Conservation (phyloP, 2,797 vertebrate species). For the Crypturellus tataupa region DNA sequence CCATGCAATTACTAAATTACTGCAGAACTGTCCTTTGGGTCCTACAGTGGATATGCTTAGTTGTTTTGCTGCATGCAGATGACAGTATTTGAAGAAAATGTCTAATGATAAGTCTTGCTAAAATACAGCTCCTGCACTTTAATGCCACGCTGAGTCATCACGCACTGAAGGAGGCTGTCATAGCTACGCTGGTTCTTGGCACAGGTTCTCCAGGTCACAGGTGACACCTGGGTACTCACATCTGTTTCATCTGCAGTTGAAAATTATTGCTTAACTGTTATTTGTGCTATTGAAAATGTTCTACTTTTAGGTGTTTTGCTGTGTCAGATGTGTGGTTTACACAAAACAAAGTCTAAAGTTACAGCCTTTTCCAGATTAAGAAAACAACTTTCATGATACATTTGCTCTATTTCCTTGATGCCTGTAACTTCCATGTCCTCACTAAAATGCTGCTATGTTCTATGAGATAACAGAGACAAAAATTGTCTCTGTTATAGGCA, state of each 20-base stretch:
- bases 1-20: not conserved
- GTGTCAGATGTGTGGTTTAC: not conserved
- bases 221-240: not conserved
- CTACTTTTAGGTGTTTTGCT: not conserved
- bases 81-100: fast-evolving
- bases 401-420: not conserved
- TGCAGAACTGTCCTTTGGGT: not conserved
- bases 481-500: too few species aligned
- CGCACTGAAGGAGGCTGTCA: not conserved
- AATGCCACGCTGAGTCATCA: not conserved
- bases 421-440: not conserved
- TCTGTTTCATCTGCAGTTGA: not conserved
- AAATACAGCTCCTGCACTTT: not conserved
- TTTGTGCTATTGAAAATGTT: constrained; percentile 6
- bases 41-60: not conserved
- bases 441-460: not conserved
- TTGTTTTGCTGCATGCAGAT: not conserved
- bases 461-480: not conserved
- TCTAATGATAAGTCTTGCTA: not conserved
- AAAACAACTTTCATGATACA: not conserved
- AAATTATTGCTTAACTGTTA: not conserved
- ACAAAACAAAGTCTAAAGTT: not conserved
- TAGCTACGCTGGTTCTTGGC: not conserved
- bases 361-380: not conserved
- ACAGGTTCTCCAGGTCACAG: not conserved